Base-by-base conservation (phyloP, 1,140 invertebrate species). In the Cardiocondyla obscurior region DNA sequence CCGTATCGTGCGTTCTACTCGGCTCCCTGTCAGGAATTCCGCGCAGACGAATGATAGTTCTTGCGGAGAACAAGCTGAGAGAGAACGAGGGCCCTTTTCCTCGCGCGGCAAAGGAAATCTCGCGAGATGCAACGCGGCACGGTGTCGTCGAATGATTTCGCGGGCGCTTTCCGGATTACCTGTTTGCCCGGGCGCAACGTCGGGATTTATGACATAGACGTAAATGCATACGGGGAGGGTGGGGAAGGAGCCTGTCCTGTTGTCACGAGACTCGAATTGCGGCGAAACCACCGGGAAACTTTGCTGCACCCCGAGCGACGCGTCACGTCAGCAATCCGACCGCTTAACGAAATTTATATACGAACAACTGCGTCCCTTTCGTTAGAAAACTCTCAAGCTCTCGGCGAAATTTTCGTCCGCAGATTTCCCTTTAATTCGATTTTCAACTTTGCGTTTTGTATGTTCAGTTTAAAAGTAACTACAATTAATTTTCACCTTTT, bases 21-120 rank as follows among this genome's bases (percentile, higher is more conserved):
- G 19, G 2, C 14, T n/a, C n/a, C 46, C 72, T 70, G 72, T 84
- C 84, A 53, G 1, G 76, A 85, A 36, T 77, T 84, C 44, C 19
- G 33, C 72, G 19, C 57, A 49, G 57, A 77, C 51, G 82, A 67
- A 84, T 70, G 72, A 81, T 70, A 49, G 84, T 84, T 84, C 42
- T 60, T 84, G 72, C 49, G 19, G 28, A 57, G 49, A 33, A n/a
- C n/a, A 22, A 42, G 19, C 12, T 33, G 33, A 60, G 14, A 72
- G 25, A 60, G n/a, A 44, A 39, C 73, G 42, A 57, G 44, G n/a
- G n/a, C n/a, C 16, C 39, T 57, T 36, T 22, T 55, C 64, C 28
- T 33, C 30, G 25, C 28, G 44, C 30, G 46, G 57, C n/a, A n/a
- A 53, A 65, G 51, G 83, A 82, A 73, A 73, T 81, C 76, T 83